phyloP scores from a whole-genome alignment of 2,888 invertebrate genomes.

The Epinotia nisella region DNA sequence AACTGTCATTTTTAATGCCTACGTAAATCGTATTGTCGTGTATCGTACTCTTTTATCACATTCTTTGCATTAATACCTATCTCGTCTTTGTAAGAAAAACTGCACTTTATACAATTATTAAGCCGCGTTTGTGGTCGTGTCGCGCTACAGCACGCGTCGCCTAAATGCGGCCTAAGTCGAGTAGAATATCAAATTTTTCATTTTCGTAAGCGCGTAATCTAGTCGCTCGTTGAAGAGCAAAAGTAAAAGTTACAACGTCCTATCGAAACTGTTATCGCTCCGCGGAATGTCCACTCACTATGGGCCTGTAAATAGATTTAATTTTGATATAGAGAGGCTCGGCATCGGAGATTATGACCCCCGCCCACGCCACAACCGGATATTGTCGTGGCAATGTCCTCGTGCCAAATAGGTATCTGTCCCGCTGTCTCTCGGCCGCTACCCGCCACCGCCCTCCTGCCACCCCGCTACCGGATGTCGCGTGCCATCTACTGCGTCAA shows the following conservation, averaged over 20 bases:
- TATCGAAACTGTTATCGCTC: not conserved
- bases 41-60: no score
- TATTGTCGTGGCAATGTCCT: slow-evolving; percentile 48
- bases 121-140: no score
- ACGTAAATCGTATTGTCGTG: no score
- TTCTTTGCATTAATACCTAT: not conserved
- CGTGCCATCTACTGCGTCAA: slow-evolving; percentile 51
- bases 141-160: no score
- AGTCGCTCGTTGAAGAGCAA: not conserved
- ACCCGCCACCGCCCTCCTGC: not conserved
- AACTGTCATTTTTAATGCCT: no score
- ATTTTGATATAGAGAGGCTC: slow-evolving; percentile 36
- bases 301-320: slow-evolving; percentile 38
- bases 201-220: not conserved
- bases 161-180: not conserved
- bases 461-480: slow-evolving; percentile 45
- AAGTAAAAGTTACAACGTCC: not conserved
- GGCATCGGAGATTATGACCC: slow-evolving; percentile 49
- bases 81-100: no score
- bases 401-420: slow-evolving; percentile 38
- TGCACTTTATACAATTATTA: no score
- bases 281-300: slow-evolving; percentile 7
- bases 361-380: slow-evolving; percentile 52
- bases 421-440: slow-evolving; percentile 26
- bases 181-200: not conserved